Conservation (phyloP, 2,797 vertebrate genomes). For the Brachyalestes nurse region DNA sequence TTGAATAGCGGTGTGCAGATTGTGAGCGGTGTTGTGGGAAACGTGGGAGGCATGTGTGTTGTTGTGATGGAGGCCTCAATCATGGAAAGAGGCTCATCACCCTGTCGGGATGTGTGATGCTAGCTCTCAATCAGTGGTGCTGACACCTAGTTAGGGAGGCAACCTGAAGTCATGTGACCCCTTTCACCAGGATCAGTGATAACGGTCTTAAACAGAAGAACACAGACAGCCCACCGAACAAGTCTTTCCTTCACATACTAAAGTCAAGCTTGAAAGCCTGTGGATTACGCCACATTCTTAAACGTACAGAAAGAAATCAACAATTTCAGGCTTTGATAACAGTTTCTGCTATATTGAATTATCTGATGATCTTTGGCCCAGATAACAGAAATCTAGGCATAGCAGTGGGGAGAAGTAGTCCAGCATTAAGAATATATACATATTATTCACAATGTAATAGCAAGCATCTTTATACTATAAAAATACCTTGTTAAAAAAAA, state of each 20-base stretch:
- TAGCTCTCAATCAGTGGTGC: conserved; percentile 16
- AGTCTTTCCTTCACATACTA: not conserved
- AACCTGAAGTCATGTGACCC: conserved; percentile 21
- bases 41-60: conserved; percentile 43
- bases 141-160: conserved; percentile 36
- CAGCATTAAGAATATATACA: too few relatives aligned
- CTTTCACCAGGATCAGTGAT: conserved; percentile 28
- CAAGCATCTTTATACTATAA: too few relatives aligned
- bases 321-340: too few relatives aligned
- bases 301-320: not conserved
- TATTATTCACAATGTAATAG: too few relatives aligned
- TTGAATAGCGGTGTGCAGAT: conserved; percentile 52
- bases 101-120: conserved; percentile 53
- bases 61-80: conserved; percentile 62
- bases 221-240: conserved; percentile 33
- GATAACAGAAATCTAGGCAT: too few relatives aligned
- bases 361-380: too few relatives aligned
- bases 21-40: conserved; percentile 67
- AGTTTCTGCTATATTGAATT: too few relatives aligned
- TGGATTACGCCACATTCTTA: not conserved
- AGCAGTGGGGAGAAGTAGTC: too few relatives aligned
- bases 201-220: conserved; percentile 25
- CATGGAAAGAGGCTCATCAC: conserved; percentile 54
- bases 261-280: not conserved
- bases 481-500: too few relatives aligned